Evolutionary conservation across 2,888 invertebrate species (phyloP).

Genomic region (Cryptops parisi): DNA sequence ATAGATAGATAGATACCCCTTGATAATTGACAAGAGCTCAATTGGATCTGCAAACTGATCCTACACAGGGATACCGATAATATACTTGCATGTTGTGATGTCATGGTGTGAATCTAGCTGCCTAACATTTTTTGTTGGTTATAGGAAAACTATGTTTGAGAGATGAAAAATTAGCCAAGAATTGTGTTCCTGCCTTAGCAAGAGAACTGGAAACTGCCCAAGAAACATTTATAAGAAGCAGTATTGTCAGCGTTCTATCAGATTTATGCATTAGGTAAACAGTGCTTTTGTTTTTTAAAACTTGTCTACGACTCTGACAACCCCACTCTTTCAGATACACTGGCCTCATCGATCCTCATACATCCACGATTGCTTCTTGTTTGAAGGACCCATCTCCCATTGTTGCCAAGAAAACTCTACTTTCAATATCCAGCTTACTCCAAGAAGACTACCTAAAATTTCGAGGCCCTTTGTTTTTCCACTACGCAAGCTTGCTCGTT

Average conservation of each 20-base stretch:
- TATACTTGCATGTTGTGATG: too few relatives aligned
- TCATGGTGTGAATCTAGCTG: too few relatives aligned
- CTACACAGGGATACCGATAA: too few relatives aligned
- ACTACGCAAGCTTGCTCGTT: constrained; percentile 40
- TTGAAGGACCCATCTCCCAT: constrained; percentile 41
- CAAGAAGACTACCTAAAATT: constrained; percentile 57
- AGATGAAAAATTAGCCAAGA: constrained; percentile 46
- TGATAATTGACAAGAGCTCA: too few relatives aligned
- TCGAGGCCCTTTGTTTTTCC: constrained; percentile 47
- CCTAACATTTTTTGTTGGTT: too few relatives aligned
- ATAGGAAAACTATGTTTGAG: constrained; percentile 48
- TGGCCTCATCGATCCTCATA: constrained; percentile 49
- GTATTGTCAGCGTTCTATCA: constrained; percentile 45
- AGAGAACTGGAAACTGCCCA: constrained; percentile 40
- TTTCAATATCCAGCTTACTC: constrained; percentile 49
- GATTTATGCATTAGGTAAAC: constrained; percentile 49
- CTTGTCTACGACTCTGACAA: background rate
- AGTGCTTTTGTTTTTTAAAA: background rate
- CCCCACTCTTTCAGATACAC: constrained; percentile 41
- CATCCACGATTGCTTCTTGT: constrained; percentile 48
- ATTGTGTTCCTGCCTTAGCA: constrained; percentile 47
- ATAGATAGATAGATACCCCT: too few relatives aligned
- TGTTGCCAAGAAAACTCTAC: constrained; percentile 50
- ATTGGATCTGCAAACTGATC: too few relatives aligned
- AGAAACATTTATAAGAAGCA: constrained; percentile 44